Conservation (phyloP, 2,113 vertebrate genomes). For the Ictalurus furcatus region DNA sequence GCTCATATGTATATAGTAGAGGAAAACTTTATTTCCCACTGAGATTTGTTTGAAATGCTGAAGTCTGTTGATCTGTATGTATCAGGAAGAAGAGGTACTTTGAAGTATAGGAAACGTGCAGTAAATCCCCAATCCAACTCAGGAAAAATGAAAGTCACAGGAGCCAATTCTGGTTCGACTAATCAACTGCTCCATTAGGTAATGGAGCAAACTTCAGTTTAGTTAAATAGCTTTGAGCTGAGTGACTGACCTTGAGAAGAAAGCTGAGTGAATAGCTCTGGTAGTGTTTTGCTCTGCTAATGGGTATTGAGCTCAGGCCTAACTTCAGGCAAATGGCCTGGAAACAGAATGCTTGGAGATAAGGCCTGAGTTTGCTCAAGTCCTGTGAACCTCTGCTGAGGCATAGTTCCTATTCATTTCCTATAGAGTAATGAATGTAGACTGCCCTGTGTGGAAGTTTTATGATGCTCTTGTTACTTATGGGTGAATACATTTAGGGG, state of each 20-base stretch:
- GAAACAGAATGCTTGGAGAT: conserved; percentile 51
- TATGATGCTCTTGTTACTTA: neutral
- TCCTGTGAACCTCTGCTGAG: conserved; percentile 41
- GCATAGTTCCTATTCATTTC: conserved; percentile 47
- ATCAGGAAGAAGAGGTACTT: neutral
- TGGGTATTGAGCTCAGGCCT: conserved; percentile 39
- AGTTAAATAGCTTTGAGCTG: conserved; percentile 10
- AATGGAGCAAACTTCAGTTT: conserved; percentile 16
- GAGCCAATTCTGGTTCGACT: neutral
- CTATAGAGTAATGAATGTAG: conserved; percentile 10
- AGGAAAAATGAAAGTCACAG: neutral
- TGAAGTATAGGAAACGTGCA: neutral
- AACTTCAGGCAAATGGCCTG: conserved; percentile 49
- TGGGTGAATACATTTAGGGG: neutral
- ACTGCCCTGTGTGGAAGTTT: neutral
- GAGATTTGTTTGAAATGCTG: neutral
- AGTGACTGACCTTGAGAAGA: neutral
- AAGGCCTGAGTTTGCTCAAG: conserved; percentile 46
- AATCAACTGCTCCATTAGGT: conserved; percentile 4
- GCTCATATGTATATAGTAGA: neutral
- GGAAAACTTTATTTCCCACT: neutral
- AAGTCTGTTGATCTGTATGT: neutral
- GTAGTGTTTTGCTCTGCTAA: conserved; percentile 18
- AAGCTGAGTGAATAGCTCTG: conserved; percentile 21
- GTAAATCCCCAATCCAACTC: neutral